phyloP scores from a whole-genome alignment of 1,140 invertebrate genomes.

The Zaprionus tsacasi region DNA sequence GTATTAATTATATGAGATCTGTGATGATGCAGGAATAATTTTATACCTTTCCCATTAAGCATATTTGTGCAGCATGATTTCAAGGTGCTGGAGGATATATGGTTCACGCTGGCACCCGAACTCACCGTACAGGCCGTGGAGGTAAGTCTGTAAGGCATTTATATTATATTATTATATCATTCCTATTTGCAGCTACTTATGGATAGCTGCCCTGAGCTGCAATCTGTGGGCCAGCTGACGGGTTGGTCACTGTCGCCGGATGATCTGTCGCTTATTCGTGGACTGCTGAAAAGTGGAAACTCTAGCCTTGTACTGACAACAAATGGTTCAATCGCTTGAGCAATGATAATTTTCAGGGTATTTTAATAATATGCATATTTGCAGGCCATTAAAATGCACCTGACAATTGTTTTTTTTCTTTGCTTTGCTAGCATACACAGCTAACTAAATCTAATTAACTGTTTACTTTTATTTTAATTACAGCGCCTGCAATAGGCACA shows the following conservation, averaged over 20 bases:
- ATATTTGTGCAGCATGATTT: constrained; percentile 86
- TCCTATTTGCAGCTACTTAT: constrained; percentile 78
- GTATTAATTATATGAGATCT: background rate
- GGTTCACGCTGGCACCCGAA: constrained; percentile 87
- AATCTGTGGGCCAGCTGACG: constrained; percentile 86
- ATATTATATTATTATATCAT: too few relatives aligned
- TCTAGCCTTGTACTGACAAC: constrained; percentile 86
- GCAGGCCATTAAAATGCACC: constrained; percentile 17
- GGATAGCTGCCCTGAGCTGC: constrained; percentile 87
- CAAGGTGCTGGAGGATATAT: constrained; percentile 86
- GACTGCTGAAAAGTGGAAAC: constrained; percentile 87
- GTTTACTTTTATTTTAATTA: constrained; percentile 42
- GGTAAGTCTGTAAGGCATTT: constrained; percentile 53
- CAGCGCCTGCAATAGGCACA: constrained; percentile 64
- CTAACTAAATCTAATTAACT: constrained; percentile 4
- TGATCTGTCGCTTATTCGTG: constrained; percentile 87
- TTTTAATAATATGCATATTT: constrained; percentile 12
- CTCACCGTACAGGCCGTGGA: constrained; percentile 87
- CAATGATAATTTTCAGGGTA: constrained; percentile 37
- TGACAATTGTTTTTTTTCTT: background rate
- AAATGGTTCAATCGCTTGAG: constrained; percentile 85
- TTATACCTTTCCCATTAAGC: constrained; percentile 45
- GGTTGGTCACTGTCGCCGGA: constrained; percentile 87
- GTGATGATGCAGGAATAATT: background rate
- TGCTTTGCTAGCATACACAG: background rate